Evolutionary conservation across 2,888 invertebrate species (phyloP).

Genomic region (Carabus problematicus): DNA sequence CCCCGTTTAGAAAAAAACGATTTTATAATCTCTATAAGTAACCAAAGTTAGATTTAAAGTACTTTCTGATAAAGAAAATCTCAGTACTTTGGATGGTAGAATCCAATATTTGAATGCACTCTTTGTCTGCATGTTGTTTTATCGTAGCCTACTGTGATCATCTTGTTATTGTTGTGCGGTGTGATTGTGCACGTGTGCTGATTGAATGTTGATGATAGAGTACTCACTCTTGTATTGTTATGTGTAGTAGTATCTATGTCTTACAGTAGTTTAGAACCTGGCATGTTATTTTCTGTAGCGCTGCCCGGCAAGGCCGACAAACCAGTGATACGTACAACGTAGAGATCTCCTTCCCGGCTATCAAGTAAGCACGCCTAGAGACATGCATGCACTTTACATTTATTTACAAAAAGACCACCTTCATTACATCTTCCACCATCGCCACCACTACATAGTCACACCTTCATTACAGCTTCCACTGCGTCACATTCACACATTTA

Average conservation of each 20-base stretch:
- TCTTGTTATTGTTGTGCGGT: constrained; percentile 23
- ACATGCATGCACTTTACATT: constrained; percentile 42
- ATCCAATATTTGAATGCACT: constrained; percentile 1
- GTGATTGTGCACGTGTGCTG: constrained; percentile 45
- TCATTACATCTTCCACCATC: constrained; percentile 11
- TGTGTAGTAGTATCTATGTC: constrained; percentile 50
- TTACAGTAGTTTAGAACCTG: constrained; percentile 50
- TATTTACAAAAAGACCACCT: neutral
- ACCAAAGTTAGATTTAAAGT: no score
- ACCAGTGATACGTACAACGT: constrained; percentile 90
- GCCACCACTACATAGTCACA: constrained; percentile 17
- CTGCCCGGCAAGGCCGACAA: constrained; percentile 81
- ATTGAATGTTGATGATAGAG: no score
- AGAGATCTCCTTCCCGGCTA: constrained; percentile 90
- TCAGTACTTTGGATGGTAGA: no score
- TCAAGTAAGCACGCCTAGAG: constrained; percentile 74
- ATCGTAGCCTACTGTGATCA: constrained; percentile 19
- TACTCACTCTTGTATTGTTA: constrained; percentile 46
- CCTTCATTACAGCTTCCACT: constrained; percentile 1
- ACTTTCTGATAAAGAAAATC: no score
- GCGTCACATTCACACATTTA: constrained; percentile 19
- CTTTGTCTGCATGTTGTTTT: constrained; percentile 27
- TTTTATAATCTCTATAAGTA: constrained; percentile 26
- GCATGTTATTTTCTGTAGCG: constrained; percentile 67
- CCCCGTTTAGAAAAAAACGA: neutral